Percentiles rank a stretch among this genome's conserved stretches.
phyloP scores from a whole-genome alignment of 1,140 invertebrate species.

The Drosophila repleta region DNA sequence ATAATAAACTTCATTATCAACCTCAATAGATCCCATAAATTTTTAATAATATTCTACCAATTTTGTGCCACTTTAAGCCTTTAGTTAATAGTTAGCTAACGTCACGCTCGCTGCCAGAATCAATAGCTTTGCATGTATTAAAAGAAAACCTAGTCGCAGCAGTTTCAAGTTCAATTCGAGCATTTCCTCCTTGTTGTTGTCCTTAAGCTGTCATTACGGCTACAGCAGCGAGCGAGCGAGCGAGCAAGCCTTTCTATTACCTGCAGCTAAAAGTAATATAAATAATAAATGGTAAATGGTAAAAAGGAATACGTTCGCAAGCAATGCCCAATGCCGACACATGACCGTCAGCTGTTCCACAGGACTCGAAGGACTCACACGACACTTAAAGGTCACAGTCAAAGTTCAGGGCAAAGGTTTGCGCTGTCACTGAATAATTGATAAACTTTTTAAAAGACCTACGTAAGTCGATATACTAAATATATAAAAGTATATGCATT shows the following conservation, averaged over 20 bases:
- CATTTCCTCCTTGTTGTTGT: constrained; percentile 18
- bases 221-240: constrained; percentile 14
- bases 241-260: constrained; percentile 19
- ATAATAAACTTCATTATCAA: neutral
- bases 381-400: constrained; percentile 52
- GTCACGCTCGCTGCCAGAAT: constrained; percentile 39
- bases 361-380: constrained; percentile 29
- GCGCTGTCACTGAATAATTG: constrained; percentile 69
- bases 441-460: constrained; percentile 60
- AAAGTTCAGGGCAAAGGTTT: constrained; percentile 74
- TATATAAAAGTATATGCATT: neutral
- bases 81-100: neutral
- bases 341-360: constrained; percentile 49
- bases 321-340: constrained; percentile 14
- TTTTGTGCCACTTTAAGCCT: neutral
- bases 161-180: constrained; percentile 45
- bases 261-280: constrained; percentile 46
- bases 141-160: neutral
- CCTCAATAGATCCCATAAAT: neutral
- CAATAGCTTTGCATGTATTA: constrained; percentile 46
- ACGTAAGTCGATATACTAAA: constrained; percentile 2
- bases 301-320: constrained; percentile 39
- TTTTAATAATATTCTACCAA: neutral
- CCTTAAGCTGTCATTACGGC: constrained; percentile 32
- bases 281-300: constrained; percentile 63